Evolutionary conservation across 1,140 invertebrate species (phyloP).

Genomic region (Spodoptera litura): DNA sequence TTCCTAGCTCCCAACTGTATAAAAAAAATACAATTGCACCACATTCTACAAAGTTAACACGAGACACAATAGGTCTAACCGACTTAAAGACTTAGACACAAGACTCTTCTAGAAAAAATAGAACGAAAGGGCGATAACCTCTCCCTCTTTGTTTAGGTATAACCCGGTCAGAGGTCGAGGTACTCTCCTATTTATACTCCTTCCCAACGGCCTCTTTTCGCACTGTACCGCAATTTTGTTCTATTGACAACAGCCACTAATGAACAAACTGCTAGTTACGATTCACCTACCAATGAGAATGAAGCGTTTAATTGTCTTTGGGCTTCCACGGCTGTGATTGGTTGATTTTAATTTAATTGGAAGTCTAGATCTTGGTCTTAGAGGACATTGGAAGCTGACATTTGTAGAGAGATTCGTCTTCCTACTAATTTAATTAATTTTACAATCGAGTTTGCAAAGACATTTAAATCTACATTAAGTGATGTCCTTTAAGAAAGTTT

Average conservation of each 20-base stretch:
- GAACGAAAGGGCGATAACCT: constrained; percentile 17
- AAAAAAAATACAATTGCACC: constrained; percentile 7
- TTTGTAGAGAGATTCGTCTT: too few relatives aligned
- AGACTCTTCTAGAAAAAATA: constrained; percentile 29
- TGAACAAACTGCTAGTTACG: constrained; percentile 19
- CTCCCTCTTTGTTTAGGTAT: constrained; percentile 41
- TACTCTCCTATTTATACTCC: constrained; percentile 28
- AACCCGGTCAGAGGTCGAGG: constrained; percentile 42
- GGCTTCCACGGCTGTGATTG: background rate
- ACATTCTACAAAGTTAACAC: constrained; percentile 4
- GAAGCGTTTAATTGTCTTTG: background rate
- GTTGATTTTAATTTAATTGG: background rate
- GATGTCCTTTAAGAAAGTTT: too few relatives aligned
- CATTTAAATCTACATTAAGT: too few relatives aligned
- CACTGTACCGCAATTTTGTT: constrained; percentile 23
- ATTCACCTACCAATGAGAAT: background rate
- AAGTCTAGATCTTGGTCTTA: background rate
- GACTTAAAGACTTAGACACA: constrained; percentile 21
- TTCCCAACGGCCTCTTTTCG: constrained; percentile 24
- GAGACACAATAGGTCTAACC: constrained; percentile 2
- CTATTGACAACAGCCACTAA: constrained; percentile 26
- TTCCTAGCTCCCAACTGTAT: background rate
- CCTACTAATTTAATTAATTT: too few relatives aligned
- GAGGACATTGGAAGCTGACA: too few relatives aligned
- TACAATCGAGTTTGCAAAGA: too few relatives aligned